phyloP scores from a whole-genome alignment of 2,113 vertebrate genomes.

The Rhinogobius similis region DNA sequence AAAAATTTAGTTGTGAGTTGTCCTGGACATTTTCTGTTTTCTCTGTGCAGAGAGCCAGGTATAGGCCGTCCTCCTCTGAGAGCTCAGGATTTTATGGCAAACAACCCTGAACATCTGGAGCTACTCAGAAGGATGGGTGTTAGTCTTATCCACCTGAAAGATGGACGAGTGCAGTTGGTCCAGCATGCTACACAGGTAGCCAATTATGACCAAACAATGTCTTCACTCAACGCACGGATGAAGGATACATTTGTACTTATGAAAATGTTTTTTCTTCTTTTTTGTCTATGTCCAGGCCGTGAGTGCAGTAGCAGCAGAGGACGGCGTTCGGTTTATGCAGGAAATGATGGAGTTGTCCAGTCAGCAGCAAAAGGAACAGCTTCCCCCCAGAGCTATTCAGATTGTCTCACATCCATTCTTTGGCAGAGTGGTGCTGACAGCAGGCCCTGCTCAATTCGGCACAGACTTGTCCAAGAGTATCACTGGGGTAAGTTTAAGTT shows the following conservation, averaged over 20 bases:
- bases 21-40: no score
- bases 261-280: not conserved
- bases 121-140: constrained; percentile 98
- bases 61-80: constrained; percentile 88
- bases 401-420: constrained; percentile 96
- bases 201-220: constrained; percentile 13
- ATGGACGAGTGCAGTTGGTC: constrained; percentile 94
- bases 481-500: constrained; percentile 81
- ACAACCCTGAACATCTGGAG: constrained; percentile 96
- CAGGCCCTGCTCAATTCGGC: constrained; percentile 96
- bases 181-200: constrained; percentile 94
- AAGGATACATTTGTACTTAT: not conserved
- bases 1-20: no score
- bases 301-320: constrained; percentile 93
- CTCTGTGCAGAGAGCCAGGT: constrained; percentile 72
- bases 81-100: constrained; percentile 98
- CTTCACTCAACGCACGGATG: not conserved
- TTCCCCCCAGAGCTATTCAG: constrained; percentile 94
- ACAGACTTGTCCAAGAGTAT: constrained; percentile 91
- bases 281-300: constrained; percentile 81
- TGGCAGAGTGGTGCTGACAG: constrained; percentile 94
- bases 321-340: constrained; percentile 98
- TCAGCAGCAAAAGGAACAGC: constrained; percentile 97
- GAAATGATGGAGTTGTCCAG: constrained; percentile 99
- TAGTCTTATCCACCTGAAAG: constrained; percentile 96